These are phyloP conservation scores for Aplodontia rufa DNA, from an alignment of 2,113 vertebrate genomes.

Conservation along the genomic window DNA sequence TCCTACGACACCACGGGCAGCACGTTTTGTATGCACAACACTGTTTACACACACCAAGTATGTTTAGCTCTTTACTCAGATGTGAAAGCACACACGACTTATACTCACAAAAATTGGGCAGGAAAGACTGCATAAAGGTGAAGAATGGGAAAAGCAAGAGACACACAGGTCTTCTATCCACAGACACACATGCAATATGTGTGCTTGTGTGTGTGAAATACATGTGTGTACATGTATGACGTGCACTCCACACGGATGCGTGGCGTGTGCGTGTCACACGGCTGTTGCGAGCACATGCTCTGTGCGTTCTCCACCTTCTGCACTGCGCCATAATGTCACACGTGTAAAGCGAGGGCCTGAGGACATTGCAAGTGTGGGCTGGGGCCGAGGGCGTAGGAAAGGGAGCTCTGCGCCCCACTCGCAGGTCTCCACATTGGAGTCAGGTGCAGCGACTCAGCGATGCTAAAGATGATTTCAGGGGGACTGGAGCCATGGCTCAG, in stretches of 20 bases:
- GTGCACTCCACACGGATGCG: not conserved
- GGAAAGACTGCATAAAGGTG: not conserved
- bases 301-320: accelerated
- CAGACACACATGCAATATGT: no score
- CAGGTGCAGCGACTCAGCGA: not conserved
- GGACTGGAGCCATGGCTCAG: no score
- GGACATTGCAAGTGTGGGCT: not conserved
- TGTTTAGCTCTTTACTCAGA: not conserved
- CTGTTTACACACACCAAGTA: no score
- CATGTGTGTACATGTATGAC: accelerated
- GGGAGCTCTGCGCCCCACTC: accelerated
- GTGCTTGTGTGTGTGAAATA: no score
- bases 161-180: not conserved
- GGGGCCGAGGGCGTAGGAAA: accelerated
- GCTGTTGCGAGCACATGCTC: no score
- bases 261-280: no score
- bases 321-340: no score
- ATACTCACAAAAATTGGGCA: not conserved
- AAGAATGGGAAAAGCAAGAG: not conserved
- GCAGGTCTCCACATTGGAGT: no score
- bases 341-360: no score
- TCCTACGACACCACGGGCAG: accelerated
- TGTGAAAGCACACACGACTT: not conserved
- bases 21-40: not conserved
- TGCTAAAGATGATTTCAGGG: not conserved